Conservation (phyloP, 2,797 vertebrate genomes). For the Numenius phaeopus region DNA sequence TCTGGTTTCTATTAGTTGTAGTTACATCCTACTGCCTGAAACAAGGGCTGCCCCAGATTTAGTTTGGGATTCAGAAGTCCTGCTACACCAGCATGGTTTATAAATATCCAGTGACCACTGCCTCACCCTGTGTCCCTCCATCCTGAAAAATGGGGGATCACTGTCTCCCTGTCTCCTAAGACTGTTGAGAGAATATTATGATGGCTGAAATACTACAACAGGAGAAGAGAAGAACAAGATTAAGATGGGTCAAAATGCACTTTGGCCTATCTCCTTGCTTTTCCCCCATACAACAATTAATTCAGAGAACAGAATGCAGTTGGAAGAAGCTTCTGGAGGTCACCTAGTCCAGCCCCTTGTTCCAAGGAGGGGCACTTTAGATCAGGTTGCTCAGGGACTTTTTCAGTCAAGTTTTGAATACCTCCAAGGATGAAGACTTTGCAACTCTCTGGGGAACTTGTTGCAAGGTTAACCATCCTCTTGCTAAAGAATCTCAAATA, state of each 20-base stretch:
- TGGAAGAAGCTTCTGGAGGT: background rate
- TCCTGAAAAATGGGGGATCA: background rate
- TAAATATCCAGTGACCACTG: background rate
- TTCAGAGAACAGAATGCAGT: background rate
- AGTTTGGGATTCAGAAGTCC: background rate
- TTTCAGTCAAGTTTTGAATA: background rate
- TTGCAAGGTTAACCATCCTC: background rate
- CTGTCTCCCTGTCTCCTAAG: background rate
- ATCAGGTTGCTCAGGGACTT: background rate
- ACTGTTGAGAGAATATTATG: background rate
- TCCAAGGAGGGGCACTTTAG: background rate
- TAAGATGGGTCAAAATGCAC: background rate
- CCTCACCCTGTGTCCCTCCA: background rate
- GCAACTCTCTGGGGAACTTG: background rate
- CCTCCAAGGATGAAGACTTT: background rate
- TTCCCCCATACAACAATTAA: background rate
- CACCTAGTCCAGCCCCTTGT: rapidly evolving
- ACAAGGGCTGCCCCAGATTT: background rate
- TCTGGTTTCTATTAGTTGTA: background rate
- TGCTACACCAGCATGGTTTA: background rate
- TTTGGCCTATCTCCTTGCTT: background rate
- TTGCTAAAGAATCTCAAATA: background rate
- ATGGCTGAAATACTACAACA: background rate
- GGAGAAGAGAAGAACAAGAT: background rate
- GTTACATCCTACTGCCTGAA: background rate